Evolutionary conservation across 2,888 invertebrate species (phyloP).

Genomic region (Periphyllus acericola): DNA sequence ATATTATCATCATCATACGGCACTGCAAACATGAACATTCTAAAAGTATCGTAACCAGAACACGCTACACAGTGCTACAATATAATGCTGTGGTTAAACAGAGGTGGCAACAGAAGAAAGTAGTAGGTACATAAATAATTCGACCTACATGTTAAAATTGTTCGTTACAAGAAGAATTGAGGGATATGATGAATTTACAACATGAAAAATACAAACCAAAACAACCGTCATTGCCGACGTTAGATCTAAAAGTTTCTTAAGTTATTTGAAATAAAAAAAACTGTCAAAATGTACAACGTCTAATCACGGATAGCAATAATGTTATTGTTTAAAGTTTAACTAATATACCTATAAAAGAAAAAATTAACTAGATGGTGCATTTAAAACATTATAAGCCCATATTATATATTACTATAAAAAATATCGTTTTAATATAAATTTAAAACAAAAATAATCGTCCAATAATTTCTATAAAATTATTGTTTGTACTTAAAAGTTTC

Average conservation of each 20-base stretch:
- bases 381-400: too few relatives aligned
- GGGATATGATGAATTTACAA: neutral
- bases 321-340: neutral
- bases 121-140: neutral
- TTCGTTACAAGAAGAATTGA: neutral
- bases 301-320: too few relatives aligned
- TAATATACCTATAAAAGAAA: neutral
- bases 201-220: neutral
- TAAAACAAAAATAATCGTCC: neutral
- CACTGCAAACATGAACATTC: neutral
- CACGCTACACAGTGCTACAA: neutral
- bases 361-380: neutral
- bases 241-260: too few relatives aligned
- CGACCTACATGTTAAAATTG: slow-evolving; percentile 17
- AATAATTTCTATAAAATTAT: too few relatives aligned
- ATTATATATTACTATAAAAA: neutral
- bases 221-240: too few relatives aligned
- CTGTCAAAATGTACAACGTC: neutral
- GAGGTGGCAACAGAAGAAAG: neutral
- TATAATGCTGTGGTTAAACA: neutral
- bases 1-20: neutral
- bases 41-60: neutral
- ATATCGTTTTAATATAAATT: neutral
- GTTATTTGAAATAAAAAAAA: neutral
- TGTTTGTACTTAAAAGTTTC: too few relatives aligned